A percentile compares a stretch with the other conserved stretches of the same genome.
These are phyloP conservation scores for Heliconius himera DNA, from an alignment of 1,140 invertebrate genomes.

Conservation along the genomic window DNA sequence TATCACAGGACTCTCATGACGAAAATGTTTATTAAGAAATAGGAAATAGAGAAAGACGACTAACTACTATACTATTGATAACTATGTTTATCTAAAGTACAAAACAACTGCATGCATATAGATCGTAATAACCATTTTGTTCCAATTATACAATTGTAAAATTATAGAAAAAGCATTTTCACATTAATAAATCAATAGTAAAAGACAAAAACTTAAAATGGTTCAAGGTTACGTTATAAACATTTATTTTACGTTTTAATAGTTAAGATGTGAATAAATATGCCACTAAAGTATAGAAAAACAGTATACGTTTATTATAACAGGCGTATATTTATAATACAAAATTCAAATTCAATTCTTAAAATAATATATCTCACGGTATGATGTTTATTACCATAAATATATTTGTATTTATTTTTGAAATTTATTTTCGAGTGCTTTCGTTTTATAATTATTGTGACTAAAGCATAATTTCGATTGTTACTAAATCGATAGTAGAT, in stretches of 20 bases:
- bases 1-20: no score
- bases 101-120: not conserved
- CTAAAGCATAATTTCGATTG: constrained; percentile 24
- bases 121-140: not conserved
- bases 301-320: not conserved
- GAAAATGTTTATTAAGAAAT: no score
- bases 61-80: no score
- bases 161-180: not conserved
- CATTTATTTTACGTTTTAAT: not conserved
- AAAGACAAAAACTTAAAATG: constrained; percentile 9
- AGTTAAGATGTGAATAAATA: not conserved
- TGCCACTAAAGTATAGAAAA: not conserved
- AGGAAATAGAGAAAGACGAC: no score
- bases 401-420: constrained; percentile 27
- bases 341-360: not conserved
- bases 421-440: constrained; percentile 30
- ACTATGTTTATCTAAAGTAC: not conserved
- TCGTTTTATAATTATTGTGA: constrained; percentile 7
- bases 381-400: not conserved
- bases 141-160: not conserved
- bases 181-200: not conserved
- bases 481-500: constrained; percentile 8
- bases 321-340: not conserved
- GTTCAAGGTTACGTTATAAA: constrained; percentile 10
- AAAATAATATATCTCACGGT: constrained; percentile 1